A percentile compares a stretch with the other conserved stretches of the same genome.
phyloP scores from a whole-genome alignment of 2,113 vertebrate species.

The Mungos mungo region DNA sequence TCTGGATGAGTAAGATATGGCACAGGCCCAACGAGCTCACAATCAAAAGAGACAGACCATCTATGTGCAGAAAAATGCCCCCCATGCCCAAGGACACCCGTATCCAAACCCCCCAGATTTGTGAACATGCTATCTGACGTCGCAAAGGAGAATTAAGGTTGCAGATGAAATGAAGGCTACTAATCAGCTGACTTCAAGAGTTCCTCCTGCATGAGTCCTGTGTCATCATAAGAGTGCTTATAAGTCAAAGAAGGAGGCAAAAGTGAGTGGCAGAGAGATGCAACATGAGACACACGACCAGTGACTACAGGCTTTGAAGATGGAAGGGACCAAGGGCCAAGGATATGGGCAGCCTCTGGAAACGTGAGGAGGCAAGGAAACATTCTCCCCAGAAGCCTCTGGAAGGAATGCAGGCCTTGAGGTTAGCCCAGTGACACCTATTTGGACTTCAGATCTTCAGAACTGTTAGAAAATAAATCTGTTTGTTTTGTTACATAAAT shows the following conservation, averaged over 20 bases:
- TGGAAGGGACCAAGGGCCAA: neutral
- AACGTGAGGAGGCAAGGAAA: neutral
- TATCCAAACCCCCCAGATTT: neutral
- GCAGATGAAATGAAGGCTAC: neutral
- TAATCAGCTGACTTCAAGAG: neutral
- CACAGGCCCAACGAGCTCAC: neutral
- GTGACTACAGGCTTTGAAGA: neutral
- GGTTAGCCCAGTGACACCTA: neutral
- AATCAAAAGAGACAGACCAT: neutral
- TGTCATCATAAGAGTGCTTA: neutral
- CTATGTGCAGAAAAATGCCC: rapidly evolving
- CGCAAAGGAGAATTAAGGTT: neutral
- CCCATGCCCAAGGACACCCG: neutral
- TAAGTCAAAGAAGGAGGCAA: neutral
- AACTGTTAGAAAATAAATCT: neutral
- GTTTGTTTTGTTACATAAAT: neutral
- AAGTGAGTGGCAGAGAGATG: neutral
- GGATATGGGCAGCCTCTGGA: neutral
- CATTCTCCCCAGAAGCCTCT: neutral
- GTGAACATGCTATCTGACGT: rapidly evolving
- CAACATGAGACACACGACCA: neutral
- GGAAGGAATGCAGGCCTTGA: neutral
- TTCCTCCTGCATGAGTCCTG: neutral
- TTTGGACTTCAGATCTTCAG: neutral
- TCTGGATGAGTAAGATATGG: too few relatives aligned